Evolutionary conservation across 2,888 invertebrate species (phyloP).

Genomic region (Lypha dubia): DNA sequence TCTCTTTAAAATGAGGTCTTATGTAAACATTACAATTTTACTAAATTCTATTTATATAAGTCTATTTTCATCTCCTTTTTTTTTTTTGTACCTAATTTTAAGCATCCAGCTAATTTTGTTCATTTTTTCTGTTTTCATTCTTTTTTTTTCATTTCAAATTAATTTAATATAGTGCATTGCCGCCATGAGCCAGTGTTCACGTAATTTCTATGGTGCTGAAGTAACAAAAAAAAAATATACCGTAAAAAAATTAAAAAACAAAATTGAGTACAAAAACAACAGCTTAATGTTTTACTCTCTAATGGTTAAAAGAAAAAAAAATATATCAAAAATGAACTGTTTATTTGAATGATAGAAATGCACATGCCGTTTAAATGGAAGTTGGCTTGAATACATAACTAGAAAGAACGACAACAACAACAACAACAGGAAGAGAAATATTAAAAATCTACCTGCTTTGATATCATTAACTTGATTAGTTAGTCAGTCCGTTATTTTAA

Average conservation of each 20-base stretch:
- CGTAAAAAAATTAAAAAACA: conserved; percentile 2
- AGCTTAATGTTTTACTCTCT: conserved; percentile 61
- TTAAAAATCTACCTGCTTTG: conserved; percentile 60
- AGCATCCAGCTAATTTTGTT: conserved; percentile 51
- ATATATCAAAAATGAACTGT: conserved; percentile 22
- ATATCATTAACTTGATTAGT: conserved; percentile 72
- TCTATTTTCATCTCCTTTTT: conserved; percentile 12
- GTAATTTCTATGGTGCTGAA: conserved; percentile 58
- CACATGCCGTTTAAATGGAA: conserved; percentile 29
- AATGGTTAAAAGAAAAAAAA: conserved; percentile 39
- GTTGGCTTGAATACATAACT: conserved; percentile 33
- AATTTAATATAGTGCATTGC: conserved; percentile 70
- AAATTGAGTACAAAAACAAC: conserved; percentile 12
- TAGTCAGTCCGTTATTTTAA: conserved; percentile 73
- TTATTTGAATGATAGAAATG: conserved; percentile 51
- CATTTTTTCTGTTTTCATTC: conserved; percentile 13
- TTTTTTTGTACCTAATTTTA: neutral
- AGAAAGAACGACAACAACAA: no score
- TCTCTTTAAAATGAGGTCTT: conserved; percentile 36
- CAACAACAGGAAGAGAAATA: conserved; percentile 16
- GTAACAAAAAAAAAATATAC: conserved; percentile 22
- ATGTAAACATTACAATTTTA: conserved; percentile 55
- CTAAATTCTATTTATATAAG: conserved; percentile 63
- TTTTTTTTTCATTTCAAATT: conserved; percentile 54
- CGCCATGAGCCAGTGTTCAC: conserved; percentile 53